Evolutionary conservation across 2,888 invertebrate species (phyloP), one percentile per base, ranked within the genome.

Genomic region (Cancer borealis): DNA sequence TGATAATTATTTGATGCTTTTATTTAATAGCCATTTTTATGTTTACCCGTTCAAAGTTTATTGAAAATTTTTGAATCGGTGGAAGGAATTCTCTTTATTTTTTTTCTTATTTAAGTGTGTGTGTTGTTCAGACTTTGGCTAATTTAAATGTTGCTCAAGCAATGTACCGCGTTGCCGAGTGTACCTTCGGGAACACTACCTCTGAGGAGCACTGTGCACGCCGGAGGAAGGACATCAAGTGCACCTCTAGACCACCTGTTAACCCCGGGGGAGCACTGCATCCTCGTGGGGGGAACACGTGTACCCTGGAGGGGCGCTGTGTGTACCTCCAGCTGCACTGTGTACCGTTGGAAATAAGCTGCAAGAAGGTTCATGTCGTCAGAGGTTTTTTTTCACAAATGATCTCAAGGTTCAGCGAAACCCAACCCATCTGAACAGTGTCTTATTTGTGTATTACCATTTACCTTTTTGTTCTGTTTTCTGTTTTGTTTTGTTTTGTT

Each of bases 31-130:
- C 88, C 92, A 46, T 92, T 91, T 94, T 66, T 92, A 87, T 95
- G 88, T 92, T 94, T 93, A 66, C 73, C 87, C 39, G 54, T 95
- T 95, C 95, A 95, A 95, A 95, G 95, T 95, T 93, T 95, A 95
- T 95, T 4, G 45, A 91, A 66, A 30, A 47, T 88, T 91, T 94
- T 95, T 88, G 30, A 91, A 92, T 93, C 93, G 93, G 95, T 93
- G 92, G 93, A 93, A 95, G 93, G 95, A 93, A 92, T 92, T 89
- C 73, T 66, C 89, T 94, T 92, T 49, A 91, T 79, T 87, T 12
- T 54, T 54, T 90, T 54, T 66, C 17, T 66, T 66, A 17, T 66
- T 66, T n/a, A n/a, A 17, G 73, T 39, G 84, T 26, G 73, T 73
- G 73, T 26, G 73, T 73, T n/a, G 73, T 60, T 54, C 54, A 90